Evolutionary conservation across 2,113 vertebrate species (phyloP).

Genomic region (Sturnus vulgaris): DNA sequence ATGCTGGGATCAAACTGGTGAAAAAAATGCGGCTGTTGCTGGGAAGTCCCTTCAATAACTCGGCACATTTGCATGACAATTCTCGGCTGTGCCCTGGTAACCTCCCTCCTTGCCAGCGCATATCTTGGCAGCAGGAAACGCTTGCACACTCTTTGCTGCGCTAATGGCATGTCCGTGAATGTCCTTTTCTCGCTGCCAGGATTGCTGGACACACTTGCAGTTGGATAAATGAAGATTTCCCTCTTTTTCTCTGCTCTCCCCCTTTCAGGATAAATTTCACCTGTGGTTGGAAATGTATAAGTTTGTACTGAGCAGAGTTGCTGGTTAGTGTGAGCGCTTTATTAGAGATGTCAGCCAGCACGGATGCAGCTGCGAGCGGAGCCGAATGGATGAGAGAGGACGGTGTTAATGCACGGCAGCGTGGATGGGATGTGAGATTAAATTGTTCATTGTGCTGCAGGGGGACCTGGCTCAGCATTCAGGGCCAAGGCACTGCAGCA

Average conservation of each 20-base stretch:
- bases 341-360: background rate
- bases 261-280: background rate
- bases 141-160: background rate
- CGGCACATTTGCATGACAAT: constrained; percentile 45
- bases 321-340: background rate
- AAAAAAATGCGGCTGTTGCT: constrained; percentile 43
- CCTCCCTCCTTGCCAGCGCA: background rate
- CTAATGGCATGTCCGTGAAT: background rate
- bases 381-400: background rate
- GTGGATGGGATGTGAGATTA: background rate
- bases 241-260: background rate
- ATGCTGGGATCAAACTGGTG: background rate
- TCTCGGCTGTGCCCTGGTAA: background rate
- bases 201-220: background rate
- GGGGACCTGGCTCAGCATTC: background rate
- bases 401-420: background rate
- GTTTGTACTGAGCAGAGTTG: background rate
- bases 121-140: constrained; percentile 4
- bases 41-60: constrained; percentile 21
- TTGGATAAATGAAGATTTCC: background rate
- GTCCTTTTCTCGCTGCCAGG: background rate
- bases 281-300: background rate
- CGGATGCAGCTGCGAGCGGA: background rate
- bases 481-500: background rate
- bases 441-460: background rate